Evolutionary conservation across 2,113 vertebrate genomes (phyloP), one percentile per base, ranked within the genome.

Genomic region (Ascaphus truei): DNA sequence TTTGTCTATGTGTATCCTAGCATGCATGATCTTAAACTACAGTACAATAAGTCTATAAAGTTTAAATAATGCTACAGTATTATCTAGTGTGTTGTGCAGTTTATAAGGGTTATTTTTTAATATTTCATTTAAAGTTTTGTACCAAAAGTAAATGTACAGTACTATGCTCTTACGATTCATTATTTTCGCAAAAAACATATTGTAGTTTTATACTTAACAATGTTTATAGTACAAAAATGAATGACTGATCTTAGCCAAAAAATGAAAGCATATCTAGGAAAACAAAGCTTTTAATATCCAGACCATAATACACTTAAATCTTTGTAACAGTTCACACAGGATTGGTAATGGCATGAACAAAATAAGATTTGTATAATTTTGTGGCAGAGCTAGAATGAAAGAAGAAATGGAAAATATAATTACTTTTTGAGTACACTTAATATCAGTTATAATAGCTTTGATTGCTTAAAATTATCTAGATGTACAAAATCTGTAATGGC

Each of bases 301-400:
- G 36, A 53, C 53, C 62, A 65, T 69, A 69, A 69, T 60, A 39
- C 16, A 33, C 7, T 68, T 69, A 69, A 69, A 51, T 69, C 43
- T 59, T 51, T 13, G 45, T 39, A 60, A 60, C 56, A 60, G 56
- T 60, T 60, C 43, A 45, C 37, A 33, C 48, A 64, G 51, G 48
- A 65, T 53, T 23, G 39, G 33, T 69, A 69, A 69, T 69, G 56
- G 66, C 56, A 52, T 60, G 55, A 69, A 34, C 43, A 69, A 69
- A 69, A 69, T 69, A 69, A 69, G 43, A 69, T 69, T 69, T 69
- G 66, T 60, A 69, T 69, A 69, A 69, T 69, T 69, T 50, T 69
- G 66, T 60, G 56, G 45, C 55, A 60, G 66, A 50, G 33, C 43
- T 30, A 33, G 55, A 34, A 69, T 69, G 66, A 60, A 59, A 69